phyloP scores from a whole-genome alignment of 2,113 vertebrate genomes.

The Callionymus lyra region DNA sequence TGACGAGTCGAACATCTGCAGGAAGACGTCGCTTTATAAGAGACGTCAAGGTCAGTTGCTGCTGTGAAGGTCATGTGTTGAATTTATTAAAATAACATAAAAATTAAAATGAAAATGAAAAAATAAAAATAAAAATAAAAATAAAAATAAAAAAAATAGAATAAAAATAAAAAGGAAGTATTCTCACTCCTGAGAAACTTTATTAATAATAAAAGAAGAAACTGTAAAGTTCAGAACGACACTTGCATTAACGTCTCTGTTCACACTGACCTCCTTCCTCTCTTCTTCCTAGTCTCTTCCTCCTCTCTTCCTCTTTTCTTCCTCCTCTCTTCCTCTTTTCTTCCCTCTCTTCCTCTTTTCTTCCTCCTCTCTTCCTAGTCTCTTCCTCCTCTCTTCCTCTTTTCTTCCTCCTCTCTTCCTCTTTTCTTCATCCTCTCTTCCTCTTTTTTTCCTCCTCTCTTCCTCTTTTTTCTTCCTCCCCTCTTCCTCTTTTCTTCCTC shows the following conservation, averaged over 20 bases:
- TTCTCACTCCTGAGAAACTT: too few relatives aligned
- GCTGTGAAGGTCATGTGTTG: neutral
- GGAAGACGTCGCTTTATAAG: conserved; percentile 93
- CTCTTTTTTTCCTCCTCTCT: neutral
- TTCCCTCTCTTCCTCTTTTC: neutral
- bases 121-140: too few relatives aligned
- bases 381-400: neutral
- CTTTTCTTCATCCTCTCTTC: too few relatives aligned
- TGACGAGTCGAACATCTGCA: conserved; percentile 90
- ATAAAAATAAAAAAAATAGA: too few relatives aligned
- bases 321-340: neutral
- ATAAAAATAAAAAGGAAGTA: too few relatives aligned
- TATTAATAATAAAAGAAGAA: too few relatives aligned
- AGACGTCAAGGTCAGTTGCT: conserved; percentile 76
- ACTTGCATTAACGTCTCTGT: too few relatives aligned
- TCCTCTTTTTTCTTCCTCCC: neutral
- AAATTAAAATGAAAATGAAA: too few relatives aligned
- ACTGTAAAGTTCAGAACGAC: too few relatives aligned
- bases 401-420: neutral
- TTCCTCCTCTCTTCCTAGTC: neutral
- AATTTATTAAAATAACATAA: neutral
- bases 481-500: neutral
- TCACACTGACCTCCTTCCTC: too few relatives aligned
- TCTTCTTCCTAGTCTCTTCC: too few relatives aligned
- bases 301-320: neutral